phyloP scores from a whole-genome alignment of 2,797 vertebrate species.

The Aeoliscus strigatus region DNA sequence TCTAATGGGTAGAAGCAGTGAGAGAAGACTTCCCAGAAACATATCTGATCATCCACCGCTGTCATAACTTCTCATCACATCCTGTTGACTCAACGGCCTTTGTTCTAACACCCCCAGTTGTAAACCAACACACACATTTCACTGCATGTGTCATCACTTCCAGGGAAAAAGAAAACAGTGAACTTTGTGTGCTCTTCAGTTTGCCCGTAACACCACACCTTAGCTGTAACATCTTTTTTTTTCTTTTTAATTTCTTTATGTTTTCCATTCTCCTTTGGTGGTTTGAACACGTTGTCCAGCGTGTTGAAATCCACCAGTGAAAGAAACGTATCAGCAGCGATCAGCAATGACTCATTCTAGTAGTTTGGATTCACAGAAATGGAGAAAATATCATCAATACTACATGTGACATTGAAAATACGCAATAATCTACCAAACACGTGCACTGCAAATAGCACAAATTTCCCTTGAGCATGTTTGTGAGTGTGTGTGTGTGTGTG shows the following conservation, averaged over 20 bases:
- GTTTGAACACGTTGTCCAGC: no score
- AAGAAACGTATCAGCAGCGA: no score
- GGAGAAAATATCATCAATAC: no score
- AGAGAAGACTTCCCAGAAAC: slow-evolving; percentile 81
- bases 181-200: slow-evolving; percentile 55
- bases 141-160: slow-evolving; percentile 66
- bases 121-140: slow-evolving; percentile 65
- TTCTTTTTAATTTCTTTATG: slow-evolving; percentile 3
- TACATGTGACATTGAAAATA: no score
- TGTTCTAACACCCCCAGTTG: slow-evolving; percentile 73
- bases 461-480: no score
- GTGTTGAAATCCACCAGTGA: no score
- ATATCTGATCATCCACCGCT: slow-evolving; percentile 80
- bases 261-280: slow-evolving; percentile 4
- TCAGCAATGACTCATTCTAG: no score
- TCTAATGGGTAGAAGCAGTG: slow-evolving; percentile 12
- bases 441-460: no score
- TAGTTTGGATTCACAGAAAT: no score
- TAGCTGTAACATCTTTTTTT: no score
- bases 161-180: slow-evolving; percentile 54
- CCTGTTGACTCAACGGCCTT: slow-evolving; percentile 97
- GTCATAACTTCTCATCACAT: slow-evolving; percentile 85
- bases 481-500: no score
- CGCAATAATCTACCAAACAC: no score
- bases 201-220: slow-evolving; percentile 48